Evolutionary conservation across 1,140 invertebrate species (phyloP), one percentile per base, ranked within the genome.

Genomic region (Drosophila arizonae): DNA sequence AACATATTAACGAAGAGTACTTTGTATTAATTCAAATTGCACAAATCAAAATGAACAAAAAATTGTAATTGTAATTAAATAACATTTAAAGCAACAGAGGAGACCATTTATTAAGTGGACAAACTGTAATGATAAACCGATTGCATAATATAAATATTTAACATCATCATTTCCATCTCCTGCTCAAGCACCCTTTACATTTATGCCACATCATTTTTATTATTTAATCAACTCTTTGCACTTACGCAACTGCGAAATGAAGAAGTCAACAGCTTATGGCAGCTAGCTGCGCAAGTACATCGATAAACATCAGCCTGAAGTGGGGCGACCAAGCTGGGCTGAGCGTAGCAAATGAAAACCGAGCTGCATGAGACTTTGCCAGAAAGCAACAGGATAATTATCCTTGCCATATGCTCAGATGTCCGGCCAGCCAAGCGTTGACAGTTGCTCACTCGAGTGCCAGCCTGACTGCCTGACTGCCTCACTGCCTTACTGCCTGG

Each of bases 361-460:
- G 84, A 88, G 76, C 79, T 77, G 62, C 58, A 55, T 61, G 63
- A 72, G 78, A 73, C 61, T 51, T 26, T 24, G 39, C 54, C 26
- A 28, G 62, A 72, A 72, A 77, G 81, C 81, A 87, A 81, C 82
- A 82, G 79, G 84, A 87, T 82, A 87, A 87, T 88, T 87, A 82
- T 86, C 64, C 66, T 39, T 41, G 71, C 82, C 82, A 87, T 87
- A 87, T 87, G 82, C 69, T 87, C 63, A 21, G 65, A 79, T 85
- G 82, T 78, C 81, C 82, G 65, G 77, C 51, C 28, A 76, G 72
- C 54, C 43, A 66, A 50, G 43, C 55, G 67, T 63, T 76, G 79
- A 60, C 79, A 79, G 72, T 72, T 72, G 70, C 52, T 69, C 62
- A 56, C 76, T 79, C 69, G 71, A 79, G 76, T 79, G 76, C 60